Conservation (phyloP, 2,113 vertebrate genomes). For the Leiothrix lutea region DNA sequence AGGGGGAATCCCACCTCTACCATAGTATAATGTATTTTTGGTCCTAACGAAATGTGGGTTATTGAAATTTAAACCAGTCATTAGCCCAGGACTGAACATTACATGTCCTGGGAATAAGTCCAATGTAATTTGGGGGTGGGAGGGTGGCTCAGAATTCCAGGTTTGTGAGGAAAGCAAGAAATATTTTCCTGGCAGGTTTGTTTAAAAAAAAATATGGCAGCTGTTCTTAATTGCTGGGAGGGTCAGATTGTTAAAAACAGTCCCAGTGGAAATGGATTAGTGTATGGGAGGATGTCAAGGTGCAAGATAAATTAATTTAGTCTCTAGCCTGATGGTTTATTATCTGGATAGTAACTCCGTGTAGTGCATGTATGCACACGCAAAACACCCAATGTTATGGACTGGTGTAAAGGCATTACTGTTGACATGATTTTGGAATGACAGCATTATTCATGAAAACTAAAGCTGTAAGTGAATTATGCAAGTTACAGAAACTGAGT, state of each 20-base stretch:
- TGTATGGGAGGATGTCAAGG: constrained; percentile 31
- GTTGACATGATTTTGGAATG: not conserved
- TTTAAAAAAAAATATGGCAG: constrained; percentile 39
- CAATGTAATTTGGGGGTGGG: constrained; percentile 61
- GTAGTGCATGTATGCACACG: not conserved
- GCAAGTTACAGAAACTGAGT: not conserved
- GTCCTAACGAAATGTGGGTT: constrained; percentile 10
- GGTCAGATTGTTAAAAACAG: constrained; percentile 47
- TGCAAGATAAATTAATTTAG: constrained; percentile 27
- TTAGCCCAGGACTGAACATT: constrained; percentile 45
- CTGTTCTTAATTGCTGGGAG: constrained; percentile 60
- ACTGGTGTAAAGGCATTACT: not conserved
- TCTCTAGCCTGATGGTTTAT: not conserved
- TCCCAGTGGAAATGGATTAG: constrained; percentile 37
- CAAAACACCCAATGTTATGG: accelerated
- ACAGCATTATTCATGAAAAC: not conserved
- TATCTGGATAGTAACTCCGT: not conserved
- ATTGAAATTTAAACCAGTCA: constrained; percentile 54
- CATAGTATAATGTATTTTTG: constrained; percentile 9
- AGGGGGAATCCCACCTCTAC: constrained; percentile 34
- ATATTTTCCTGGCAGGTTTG: constrained; percentile 66
- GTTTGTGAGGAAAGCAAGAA: constrained; percentile 65
- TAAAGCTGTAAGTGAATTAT: not conserved
- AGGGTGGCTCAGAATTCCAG: constrained; percentile 59
- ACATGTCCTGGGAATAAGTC: constrained; percentile 48